Base-by-base conservation (phyloP, 2,888 invertebrate species). In the Theodoxus fluviatilis region DNA sequence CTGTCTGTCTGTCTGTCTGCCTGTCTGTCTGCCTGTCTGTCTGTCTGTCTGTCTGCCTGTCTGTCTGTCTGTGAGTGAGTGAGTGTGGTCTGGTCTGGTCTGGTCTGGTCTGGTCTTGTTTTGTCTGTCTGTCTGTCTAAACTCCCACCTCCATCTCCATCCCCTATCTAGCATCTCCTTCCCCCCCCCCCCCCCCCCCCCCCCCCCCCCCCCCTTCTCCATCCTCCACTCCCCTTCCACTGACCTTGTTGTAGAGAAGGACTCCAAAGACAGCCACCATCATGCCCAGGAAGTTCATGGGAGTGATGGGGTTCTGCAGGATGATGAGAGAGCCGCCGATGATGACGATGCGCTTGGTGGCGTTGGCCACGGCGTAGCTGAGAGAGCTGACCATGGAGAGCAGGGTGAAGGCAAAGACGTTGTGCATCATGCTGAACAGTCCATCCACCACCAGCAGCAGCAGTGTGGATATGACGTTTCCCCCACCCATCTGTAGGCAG, bases 351-450 rank as follows among this genome's bases (percentile, higher is more conserved):
- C 97, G 90, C 89, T 98, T 98, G 68, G 96, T 95, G 35, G 95
- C 94, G 88, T 94, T 97, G 68, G 96, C 96, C 70, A 98, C 96
- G 0, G 96, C 96, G 88, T 98, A 98, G 0, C 95, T 94, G 40
- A 98, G 90, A 52, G 98, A 96, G n/a, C 96, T 92, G 49, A 98
- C 94, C 79, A 89, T 79, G 68, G 94, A 94, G 78, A 98, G 90
- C 69, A 98, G 93, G 79, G 94, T 94, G 89, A 98, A 98, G 0
- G 98, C 98, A 68, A 96, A 92, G 81, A 96, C 92, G 85, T 97
- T 98, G 88, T 98, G 98, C 78, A 95, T 89, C 93, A 96, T 98
- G 84, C 94, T 96, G 76, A 96, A 90, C 69, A 93, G 89, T 22
- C 96, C 97, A 88, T 96, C 96, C 25, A 91, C 85, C 73, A 93